Base-by-base conservation (phyloP, 1,140 invertebrate species). In the Neodiprion virginianus region DNA sequence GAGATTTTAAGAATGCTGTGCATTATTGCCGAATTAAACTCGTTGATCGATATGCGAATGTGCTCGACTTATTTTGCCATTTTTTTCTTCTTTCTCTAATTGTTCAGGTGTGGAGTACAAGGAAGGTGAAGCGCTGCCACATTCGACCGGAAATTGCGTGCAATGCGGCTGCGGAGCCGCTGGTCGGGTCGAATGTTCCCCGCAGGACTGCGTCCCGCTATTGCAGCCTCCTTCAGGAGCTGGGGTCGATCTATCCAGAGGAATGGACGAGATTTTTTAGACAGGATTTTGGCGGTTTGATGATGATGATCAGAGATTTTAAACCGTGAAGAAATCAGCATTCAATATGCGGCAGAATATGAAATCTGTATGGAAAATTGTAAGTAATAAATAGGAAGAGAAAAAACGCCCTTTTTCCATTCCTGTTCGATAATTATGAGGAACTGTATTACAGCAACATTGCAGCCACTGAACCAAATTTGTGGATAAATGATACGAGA, bases 101-200 rank as follows among this genome's bases (percentile, higher is more conserved):
- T 81, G 23, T 5, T 1, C 84, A 93, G 92, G 92, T 71, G 89
- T 89, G 69, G 88, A 91, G 80, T 93, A 93, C 81, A 88, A 88
- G 77, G 87, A 92, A 69, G 92, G 92, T 11, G 91, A 92, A 78
- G 88, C 89, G 73, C 86, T 93, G 69, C 92, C 92, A 7, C 91
- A 92, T 77, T 91, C 92, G 75, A 93, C 92, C 69, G 92, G 92
- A 73, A 93, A 93, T 79, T 93, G 92, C 83, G 87, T 93, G 75
- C 92, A 93, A 84, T 93, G 92, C 82, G 89, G 91, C 78, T 93
- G 92, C 79, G 91, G 91, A 69, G 84, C 89, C 72, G 90, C 89
- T 77, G 92, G 91, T n/a, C 90, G 92, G 70, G 90, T 93, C 77
- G 92, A 92, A 74, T 93, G 92, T 81, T 92, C 91, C 66, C 92